These are phyloP conservation scores for Pseudanteris insignis DNA, from an alignment of 2,888 invertebrate species.

Conservation along the genomic window DNA sequence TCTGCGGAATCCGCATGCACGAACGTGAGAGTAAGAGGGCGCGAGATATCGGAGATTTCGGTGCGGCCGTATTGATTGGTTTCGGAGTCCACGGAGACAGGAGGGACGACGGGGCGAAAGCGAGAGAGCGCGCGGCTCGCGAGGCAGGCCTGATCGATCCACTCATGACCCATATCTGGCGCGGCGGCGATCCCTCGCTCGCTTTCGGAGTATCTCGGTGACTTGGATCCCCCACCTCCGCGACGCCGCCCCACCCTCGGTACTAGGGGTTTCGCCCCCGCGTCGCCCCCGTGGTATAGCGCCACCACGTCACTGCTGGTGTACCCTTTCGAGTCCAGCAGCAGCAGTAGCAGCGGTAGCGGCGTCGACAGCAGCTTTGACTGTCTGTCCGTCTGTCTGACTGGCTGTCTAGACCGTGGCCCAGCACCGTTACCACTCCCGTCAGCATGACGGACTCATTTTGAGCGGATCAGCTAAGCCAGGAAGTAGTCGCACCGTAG, in stretches of 20 bases:
- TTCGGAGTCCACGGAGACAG: constrained; percentile 55
- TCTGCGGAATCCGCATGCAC: constrained; percentile 22
- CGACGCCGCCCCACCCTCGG: constrained; percentile 34
- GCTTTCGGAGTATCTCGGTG: constrained; percentile 38
- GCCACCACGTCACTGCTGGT: constrained; percentile 38
- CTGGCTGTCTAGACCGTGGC: constrained; percentile 36
- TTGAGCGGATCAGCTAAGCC: constrained; percentile 52
- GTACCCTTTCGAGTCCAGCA: constrained; percentile 31
- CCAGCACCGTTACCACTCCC: constrained; percentile 5
- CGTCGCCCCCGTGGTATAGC: constrained; percentile 43
- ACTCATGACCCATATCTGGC: constrained; percentile 65
- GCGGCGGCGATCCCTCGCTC: constrained; percentile 38
- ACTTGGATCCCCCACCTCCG: constrained; percentile 26
- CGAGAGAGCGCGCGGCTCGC: constrained; percentile 61
- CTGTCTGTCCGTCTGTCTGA: constrained; percentile 54
- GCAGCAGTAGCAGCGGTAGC: constrained; percentile 26
- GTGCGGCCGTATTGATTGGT: constrained; percentile 63
- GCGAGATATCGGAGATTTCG: constrained; percentile 58
- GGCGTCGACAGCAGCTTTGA: constrained; percentile 51
- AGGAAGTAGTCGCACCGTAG: constrained; percentile 51
- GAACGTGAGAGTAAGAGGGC: constrained; percentile 15
- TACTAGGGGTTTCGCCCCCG: constrained; percentile 38
- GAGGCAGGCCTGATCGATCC: constrained; percentile 62
- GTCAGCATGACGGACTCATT: constrained; percentile 58
- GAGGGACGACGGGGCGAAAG: constrained; percentile 60